phyloP scores from a whole-genome alignment of 2,888 invertebrate genomes.

The Eupithecia dodoneata region DNA sequence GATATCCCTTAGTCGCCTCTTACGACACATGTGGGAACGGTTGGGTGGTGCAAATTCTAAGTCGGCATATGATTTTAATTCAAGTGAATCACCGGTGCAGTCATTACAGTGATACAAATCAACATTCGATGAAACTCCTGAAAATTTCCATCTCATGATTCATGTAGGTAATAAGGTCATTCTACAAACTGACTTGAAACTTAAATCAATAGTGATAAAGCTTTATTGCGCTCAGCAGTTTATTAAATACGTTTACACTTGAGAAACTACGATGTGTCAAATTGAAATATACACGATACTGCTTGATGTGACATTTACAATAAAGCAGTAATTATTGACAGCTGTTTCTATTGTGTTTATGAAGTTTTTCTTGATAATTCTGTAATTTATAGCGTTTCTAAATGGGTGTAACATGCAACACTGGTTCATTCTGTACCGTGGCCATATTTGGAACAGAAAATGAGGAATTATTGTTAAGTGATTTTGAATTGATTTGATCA shows the following conservation, averaged over 20 bases:
- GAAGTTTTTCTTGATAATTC: constrained; percentile 43
- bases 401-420: constrained; percentile 41
- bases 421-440: constrained; percentile 41
- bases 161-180: not conserved
- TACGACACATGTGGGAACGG: no score
- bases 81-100: not conserved
- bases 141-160: constrained; percentile 11
- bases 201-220: not conserved
- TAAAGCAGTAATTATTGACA: constrained; percentile 48
- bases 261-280: constrained; percentile 68
- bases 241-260: constrained; percentile 52
- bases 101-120: not conserved
- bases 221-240: not conserved
- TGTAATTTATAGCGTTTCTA: constrained; percentile 41
- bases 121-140: not conserved
- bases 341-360: constrained; percentile 36
- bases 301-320: constrained; percentile 64
- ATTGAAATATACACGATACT: constrained; percentile 66
- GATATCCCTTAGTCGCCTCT: no score
- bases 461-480: constrained; percentile 25
- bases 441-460: constrained; percentile 36
- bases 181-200: not conserved
- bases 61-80: no score
- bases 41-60: no score
- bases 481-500: constrained; percentile 29